phyloP scores from a whole-genome alignment of 1,140 invertebrate genomes.

The Trachymyrmex cornetzi region DNA sequence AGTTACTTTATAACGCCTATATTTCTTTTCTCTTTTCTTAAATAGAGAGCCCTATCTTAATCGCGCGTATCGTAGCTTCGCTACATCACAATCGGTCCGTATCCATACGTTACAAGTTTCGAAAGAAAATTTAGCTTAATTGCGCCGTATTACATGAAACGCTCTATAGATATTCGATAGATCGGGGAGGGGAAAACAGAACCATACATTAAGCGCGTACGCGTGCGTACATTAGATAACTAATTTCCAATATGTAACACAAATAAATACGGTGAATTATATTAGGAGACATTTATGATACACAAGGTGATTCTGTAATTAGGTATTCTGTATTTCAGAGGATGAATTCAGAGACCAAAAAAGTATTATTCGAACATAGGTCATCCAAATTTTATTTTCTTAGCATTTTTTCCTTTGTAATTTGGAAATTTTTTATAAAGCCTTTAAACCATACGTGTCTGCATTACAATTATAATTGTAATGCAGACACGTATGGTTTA shows the following conservation, averaged over 20 bases:
- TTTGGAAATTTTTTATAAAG: background rate
- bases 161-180: background rate
- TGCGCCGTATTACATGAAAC: background rate
- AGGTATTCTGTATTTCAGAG: background rate
- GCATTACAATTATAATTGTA: background rate
- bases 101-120: slow-evolving; percentile 27
- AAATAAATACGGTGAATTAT: slow-evolving; percentile 70
- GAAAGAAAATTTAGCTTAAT: slow-evolving; percentile 26
- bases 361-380: background rate
- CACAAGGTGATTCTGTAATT: slow-evolving; percentile 2
- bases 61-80: background rate
- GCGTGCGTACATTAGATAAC: slow-evolving; percentile 48
- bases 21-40: background rate
- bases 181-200: background rate
- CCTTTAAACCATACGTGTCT: background rate
- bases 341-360: background rate
- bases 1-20: background rate
- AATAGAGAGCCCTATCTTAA: slow-evolving; percentile 22
- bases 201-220: slow-evolving; percentile 27
- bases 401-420: background rate
- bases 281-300: slow-evolving; percentile 62
- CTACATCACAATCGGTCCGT: slow-evolving; percentile 15
- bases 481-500: background rate
- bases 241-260: slow-evolving; percentile 48
- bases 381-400: background rate